These are phyloP conservation scores for Ctenopoma kingsleyae DNA, from an alignment of 2,797 vertebrate genomes.

Conservation along the genomic window DNA sequence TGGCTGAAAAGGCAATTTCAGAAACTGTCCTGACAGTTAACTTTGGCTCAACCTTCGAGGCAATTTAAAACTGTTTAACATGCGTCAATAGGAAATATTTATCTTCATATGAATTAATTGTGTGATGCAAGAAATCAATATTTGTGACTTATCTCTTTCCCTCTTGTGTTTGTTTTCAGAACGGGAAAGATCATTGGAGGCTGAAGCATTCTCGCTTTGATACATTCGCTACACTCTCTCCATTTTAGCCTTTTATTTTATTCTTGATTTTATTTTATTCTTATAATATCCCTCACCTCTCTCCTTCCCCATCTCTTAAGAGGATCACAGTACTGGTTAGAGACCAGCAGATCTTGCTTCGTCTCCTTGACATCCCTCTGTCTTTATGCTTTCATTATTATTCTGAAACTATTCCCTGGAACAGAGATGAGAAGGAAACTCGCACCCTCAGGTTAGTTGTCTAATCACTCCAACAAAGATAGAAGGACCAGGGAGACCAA, in stretches of 20 bases:
- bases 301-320: slow-evolving; percentile 9
- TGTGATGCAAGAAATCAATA: slow-evolving; percentile 65
- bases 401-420: slow-evolving; percentile 29
- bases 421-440: slow-evolving; percentile 23
- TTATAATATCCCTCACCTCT: slow-evolving; percentile 3
- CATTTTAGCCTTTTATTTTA: neutral
- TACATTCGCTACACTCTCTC: neutral
- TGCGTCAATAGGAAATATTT: slow-evolving; percentile 71
- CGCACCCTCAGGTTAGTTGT: slow-evolving; percentile 35
- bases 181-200: slow-evolving; percentile 21
- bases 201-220: slow-evolving; percentile 3
- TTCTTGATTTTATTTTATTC: neutral
- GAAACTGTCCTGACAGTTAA: slow-evolving; percentile 79
- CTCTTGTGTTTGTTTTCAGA: slow-evolving; percentile 19
- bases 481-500: slow-evolving; percentile 14
- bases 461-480: slow-evolving; percentile 40
- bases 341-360: slow-evolving; percentile 29
- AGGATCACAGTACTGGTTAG: slow-evolving; percentile 35
- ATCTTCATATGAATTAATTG: slow-evolving; percentile 71
- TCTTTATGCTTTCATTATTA: slow-evolving; percentile 39
- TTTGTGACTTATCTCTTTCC: slow-evolving; percentile 44
- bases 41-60: slow-evolving; percentile 77
- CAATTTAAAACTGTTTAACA: slow-evolving; percentile 73
- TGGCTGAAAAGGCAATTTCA: slow-evolving; percentile 77
- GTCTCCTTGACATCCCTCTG: slow-evolving; percentile 22